Percentiles rank a stretch among this genome's conserved stretches.
phyloP scores from a whole-genome alignment of 2,888 invertebrate genomes.

The Spatulosminthurus flaviceps region DNA sequence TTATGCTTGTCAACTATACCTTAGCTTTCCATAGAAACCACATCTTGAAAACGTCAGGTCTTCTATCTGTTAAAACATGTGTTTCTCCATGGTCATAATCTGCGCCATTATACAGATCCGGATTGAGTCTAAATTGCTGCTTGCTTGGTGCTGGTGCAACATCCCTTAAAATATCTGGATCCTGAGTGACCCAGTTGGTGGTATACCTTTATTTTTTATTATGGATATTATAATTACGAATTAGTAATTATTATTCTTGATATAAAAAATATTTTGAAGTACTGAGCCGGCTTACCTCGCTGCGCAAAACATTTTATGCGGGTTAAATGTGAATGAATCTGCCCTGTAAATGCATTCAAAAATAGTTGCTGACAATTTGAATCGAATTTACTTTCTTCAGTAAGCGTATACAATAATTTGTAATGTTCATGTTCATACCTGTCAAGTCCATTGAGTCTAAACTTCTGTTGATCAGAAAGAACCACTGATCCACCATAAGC shows the following conservation, averaged over 20 bases:
- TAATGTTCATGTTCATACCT: neutral
- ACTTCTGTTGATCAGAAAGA: constrained; percentile 44
- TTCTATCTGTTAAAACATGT: constrained; percentile 7
- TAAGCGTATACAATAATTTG: too few relatives aligned
- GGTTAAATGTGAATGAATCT: constrained; percentile 42
- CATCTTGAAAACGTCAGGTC: constrained; percentile 39
- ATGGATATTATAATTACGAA: neutral
- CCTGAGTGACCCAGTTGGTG: constrained; percentile 4
- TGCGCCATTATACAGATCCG: constrained; percentile 12
- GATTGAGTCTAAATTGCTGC: constrained; percentile 31
- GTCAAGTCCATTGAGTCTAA: constrained; percentile 48
- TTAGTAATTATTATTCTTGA: neutral
- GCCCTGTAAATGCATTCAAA: constrained; percentile 62
- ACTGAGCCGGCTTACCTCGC: neutral
- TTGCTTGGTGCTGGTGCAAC: constrained; percentile 24
- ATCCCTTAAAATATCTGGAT: neutral
- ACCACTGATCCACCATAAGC: constrained; percentile 50
- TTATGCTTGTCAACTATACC: neutral
- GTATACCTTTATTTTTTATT: constrained; percentile 23
- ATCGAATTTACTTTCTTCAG: too few relatives aligned
- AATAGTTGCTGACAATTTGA: too few relatives aligned
- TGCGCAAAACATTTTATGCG: constrained; percentile 34
- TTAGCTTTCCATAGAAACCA: constrained; percentile 45
- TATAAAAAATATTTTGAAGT: neutral
- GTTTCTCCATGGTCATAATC: constrained; percentile 25